Base-by-base conservation (phyloP, 2,797 vertebrate genomes). In the Arnoldichthys spilopterus region DNA sequence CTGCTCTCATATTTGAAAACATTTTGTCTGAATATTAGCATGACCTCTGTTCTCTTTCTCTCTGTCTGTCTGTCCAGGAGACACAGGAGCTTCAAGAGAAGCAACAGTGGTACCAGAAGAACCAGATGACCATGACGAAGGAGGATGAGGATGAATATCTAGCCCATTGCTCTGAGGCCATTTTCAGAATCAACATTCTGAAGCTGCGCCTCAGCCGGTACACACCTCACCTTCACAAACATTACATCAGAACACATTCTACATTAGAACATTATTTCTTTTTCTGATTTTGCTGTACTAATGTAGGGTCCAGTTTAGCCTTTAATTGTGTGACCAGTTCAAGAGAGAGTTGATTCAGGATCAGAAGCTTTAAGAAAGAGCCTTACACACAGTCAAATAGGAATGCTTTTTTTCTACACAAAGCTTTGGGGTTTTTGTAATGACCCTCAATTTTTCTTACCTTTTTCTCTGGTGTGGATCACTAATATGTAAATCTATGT, bases 51-150 rank as follows among this genome's bases (percentile, higher is more conserved):
- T 30, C 12, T 30, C 11, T 63, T 37, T 37, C 26, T 49, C 5
- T 18, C 11, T 43, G 24, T 58, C n/a, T 53, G 0, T 79, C 51
- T 49, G 72, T 47, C 0, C 82, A 98, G 97, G 93, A 88, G 9
- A 92, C 89, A 0, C 85, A 92, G 78, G 92, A 94, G 79, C 88
- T 96, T 63, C 90, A 94, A 89, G 89, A 84, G 85, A 89, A 93
- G 59, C 90, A 96, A 75, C 90, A 86, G 22, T 93, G 91, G 92
- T 96, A 94, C 86, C 90, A 95, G 76, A 85, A 89, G 87, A 94
- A 93, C 68, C 86, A 91, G 87, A 81, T 84, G 16, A 83, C 74
- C 56, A 79, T 95, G 87, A 91, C 83, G 0, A 3, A 73, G 0
- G 78, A 91, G 53, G 88, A 96, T 0, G 86, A 93, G 81, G 85